Percentiles rank a stretch among this genome's conserved stretches.
phyloP scores from a whole-genome alignment of 2,113 vertebrate species.

The Mystacornis crossleyi region DNA sequence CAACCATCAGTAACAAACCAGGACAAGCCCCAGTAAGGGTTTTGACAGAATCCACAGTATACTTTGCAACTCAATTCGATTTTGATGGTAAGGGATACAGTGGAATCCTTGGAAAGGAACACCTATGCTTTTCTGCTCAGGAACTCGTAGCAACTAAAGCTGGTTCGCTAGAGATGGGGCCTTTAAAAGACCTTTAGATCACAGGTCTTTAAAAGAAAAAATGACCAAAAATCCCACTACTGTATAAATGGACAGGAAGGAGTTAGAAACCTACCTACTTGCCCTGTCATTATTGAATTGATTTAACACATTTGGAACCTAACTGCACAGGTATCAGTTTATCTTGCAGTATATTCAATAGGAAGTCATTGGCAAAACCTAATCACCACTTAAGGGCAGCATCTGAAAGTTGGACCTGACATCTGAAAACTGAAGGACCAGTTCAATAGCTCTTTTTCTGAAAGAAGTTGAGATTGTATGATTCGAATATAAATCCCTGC shows the following conservation, averaged over 20 bases:
- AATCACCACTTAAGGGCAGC: neutral
- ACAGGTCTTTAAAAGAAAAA: neutral
- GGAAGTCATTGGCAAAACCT: neutral
- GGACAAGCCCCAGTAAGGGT: neutral
- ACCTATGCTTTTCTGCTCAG: neutral
- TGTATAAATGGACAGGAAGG: neutral
- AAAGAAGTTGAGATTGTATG: neutral
- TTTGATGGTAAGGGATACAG: neutral
- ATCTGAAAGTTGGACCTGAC: neutral
- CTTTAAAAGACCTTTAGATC: neutral
- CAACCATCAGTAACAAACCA: neutral
- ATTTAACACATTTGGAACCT: slow-evolving; percentile 27
- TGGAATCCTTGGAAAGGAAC: neutral
- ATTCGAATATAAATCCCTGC: neutral
- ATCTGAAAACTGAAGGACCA: neutral
- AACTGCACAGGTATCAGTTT: neutral
- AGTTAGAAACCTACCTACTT: neutral
- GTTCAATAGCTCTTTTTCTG: neutral
- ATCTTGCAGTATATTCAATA: neutral
- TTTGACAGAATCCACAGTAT: neutral
- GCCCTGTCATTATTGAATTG: neutral
- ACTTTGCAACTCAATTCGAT: neutral
- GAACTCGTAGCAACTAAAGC: neutral
- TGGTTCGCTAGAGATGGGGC: neutral
- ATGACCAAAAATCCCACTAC: neutral